phyloP scores from a whole-genome alignment of 2,797 vertebrate genomes.

The Fistularia commersonii region DNA sequence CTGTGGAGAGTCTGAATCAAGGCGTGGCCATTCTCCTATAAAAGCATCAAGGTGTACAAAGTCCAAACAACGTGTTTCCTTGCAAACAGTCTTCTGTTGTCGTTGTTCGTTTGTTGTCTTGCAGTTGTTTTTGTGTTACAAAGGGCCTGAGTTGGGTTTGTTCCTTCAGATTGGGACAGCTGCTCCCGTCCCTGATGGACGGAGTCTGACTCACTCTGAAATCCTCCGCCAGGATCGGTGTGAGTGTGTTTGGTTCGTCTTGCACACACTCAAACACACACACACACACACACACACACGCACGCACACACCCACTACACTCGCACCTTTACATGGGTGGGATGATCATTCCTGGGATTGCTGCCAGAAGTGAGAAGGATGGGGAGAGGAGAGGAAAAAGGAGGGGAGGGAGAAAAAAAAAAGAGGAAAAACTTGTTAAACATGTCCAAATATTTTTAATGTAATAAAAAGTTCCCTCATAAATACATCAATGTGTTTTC shows the following conservation, averaged over 20 bases:
- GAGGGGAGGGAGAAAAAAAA: background rate
- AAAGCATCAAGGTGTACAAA: constrained; percentile 84
- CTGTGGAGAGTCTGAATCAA: constrained; percentile 55
- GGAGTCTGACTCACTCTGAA: constrained; percentile 75
- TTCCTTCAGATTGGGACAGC: constrained; percentile 76
- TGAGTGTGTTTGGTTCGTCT: constrained; percentile 51
- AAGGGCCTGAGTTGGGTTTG: constrained; percentile 98
- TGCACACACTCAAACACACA: constrained; percentile 12
- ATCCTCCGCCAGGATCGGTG: constrained; percentile 32
- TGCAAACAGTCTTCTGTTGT: constrained; percentile 50
- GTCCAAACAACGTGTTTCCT: constrained; percentile 65
- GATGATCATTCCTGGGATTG: constrained; percentile 66
- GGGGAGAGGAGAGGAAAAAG: constrained; percentile 9
- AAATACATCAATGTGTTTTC: constrained; percentile 64
- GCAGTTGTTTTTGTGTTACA: constrained; percentile 78
- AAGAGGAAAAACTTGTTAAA: constrained; percentile 26
- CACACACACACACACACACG: constrained; percentile 7
- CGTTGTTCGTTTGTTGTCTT: constrained; percentile 40
- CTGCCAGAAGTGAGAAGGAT: constrained; percentile 36
- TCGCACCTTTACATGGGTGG: constrained; percentile 70
- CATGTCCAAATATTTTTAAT: constrained; percentile 52
- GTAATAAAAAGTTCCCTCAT: constrained; percentile 46
- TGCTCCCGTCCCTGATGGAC: constrained; percentile 64
- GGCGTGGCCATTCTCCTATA: constrained; percentile 81
- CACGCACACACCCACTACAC: constrained; percentile 25